Percentiles rank a stretch among this genome's conserved stretches.
Evolutionary conservation across 2,888 invertebrate species (phyloP).

Genomic region (Dasypolia templi): DNA sequence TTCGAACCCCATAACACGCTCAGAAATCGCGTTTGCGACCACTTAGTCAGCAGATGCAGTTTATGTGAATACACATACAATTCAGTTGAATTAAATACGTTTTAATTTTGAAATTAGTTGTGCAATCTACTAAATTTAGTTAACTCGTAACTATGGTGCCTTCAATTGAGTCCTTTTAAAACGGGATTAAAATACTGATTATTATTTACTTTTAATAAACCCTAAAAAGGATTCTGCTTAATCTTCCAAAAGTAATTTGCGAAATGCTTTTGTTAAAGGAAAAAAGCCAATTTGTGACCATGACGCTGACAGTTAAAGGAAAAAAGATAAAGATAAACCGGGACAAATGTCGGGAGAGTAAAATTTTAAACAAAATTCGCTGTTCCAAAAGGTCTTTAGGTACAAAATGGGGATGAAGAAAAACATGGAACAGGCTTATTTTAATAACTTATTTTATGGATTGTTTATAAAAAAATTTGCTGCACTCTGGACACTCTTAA

Average conservation of each 20-base stretch:
- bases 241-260: constrained; percentile 59
- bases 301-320: constrained; percentile 46
- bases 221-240: constrained; percentile 33
- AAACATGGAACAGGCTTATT: no score
- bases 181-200: constrained; percentile 15
- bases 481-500: no score
- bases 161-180: not conserved
- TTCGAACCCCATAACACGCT: not conserved
- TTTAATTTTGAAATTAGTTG: not conserved
- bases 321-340: constrained; percentile 36
- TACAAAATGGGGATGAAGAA: constrained; percentile 25
- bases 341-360: constrained; percentile 32
- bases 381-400: constrained; percentile 6
- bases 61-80: not conserved
- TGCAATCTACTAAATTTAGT: not conserved
- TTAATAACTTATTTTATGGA: no score
- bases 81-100: not conserved
- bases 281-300: constrained; percentile 56
- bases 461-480: no score
- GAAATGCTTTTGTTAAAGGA: constrained; percentile 41
- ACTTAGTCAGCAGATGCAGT: not conserved
- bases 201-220: constrained; percentile 49
- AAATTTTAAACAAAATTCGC: constrained; percentile 42
- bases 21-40: not conserved
- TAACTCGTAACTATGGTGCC: not conserved